phyloP scores from a whole-genome alignment of 64 coral and sea anemone genomes.

The Acropora tenuis region DNA sequence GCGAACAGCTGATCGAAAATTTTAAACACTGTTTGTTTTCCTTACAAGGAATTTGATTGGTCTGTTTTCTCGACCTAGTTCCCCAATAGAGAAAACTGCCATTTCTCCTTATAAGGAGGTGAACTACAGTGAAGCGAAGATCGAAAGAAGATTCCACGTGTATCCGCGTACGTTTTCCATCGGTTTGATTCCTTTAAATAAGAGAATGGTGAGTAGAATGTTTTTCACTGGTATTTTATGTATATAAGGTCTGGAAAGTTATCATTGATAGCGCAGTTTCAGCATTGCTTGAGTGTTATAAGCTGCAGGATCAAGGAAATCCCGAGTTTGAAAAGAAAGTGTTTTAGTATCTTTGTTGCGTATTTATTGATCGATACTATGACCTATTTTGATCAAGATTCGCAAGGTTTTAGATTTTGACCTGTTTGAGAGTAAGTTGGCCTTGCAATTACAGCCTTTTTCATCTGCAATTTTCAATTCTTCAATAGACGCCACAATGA shows the following conservation, averaged over 20 bases:
- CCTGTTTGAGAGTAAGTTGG: not conserved
- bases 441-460: not conserved
- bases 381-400: not conserved
- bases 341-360: not conserved
- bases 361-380: too few species aligned
- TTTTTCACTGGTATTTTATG: not conserved
- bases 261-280: too few species aligned
- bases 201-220: conserved; percentile 18
- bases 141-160: not conserved
- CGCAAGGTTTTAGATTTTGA: not conserved
- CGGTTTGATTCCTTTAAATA: not conserved
- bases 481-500: too few species aligned
- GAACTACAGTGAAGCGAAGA: not conserved
- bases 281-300: too few species aligned
- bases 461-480: too few species aligned
- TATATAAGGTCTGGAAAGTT: not conserved
- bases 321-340: not conserved
- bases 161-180: not conserved
- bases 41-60: conserved; percentile 13
- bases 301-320: too few species aligned
- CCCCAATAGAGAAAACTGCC: not conserved
- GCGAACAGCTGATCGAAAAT: not conserved
- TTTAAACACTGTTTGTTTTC: not conserved
- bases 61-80: conserved; percentile 9
- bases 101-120: conserved; percentile 16